Percentiles rank a stretch among this genome's conserved stretches.
phyloP scores from a whole-genome alignment of 2,797 vertebrate species.

The Acestrorhynchus altus region DNA sequence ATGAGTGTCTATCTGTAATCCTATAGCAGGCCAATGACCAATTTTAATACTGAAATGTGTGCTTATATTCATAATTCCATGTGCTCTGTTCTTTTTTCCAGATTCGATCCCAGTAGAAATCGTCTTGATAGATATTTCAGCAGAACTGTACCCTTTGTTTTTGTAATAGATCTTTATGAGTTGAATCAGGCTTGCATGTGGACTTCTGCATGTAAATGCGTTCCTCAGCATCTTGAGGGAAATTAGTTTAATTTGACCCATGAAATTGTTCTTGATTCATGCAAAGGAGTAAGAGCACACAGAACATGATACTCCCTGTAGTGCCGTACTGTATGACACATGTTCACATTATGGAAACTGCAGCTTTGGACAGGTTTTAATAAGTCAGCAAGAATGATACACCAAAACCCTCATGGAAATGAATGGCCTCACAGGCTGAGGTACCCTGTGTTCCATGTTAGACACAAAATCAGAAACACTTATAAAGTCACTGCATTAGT shows the following conservation, averaged over 20 bases:
- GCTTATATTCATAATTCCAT: neutral
- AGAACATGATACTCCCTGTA: conserved; percentile 65
- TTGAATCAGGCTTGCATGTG: neutral
- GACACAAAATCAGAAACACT: neutral
- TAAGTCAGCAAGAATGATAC: conserved; percentile 63
- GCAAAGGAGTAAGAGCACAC: neutral
- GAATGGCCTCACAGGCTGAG: neutral
- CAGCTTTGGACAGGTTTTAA: conserved; percentile 71
- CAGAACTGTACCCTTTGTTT: too few species aligned
- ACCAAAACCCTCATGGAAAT: neutral
- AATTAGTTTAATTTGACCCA: conserved; percentile 37
- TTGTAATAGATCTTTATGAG: neutral
- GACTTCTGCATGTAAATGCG: neutral
- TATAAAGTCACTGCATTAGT: conserved; percentile 83
- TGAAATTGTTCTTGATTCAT: conserved; percentile 3
- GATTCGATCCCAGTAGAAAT: too few species aligned
- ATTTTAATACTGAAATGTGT: neutral
- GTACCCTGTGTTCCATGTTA: neutral
- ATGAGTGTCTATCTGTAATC: neutral
- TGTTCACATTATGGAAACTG: conserved; percentile 68
- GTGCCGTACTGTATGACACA: conserved; percentile 65
- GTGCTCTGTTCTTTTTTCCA: too few species aligned
- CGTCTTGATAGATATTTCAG: too few species aligned
- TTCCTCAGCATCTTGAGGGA: conserved; percentile 9
- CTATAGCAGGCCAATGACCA: neutral